Conservation (phyloP, 2,888 invertebrate species). For the Ochropleura leucogaster region DNA sequence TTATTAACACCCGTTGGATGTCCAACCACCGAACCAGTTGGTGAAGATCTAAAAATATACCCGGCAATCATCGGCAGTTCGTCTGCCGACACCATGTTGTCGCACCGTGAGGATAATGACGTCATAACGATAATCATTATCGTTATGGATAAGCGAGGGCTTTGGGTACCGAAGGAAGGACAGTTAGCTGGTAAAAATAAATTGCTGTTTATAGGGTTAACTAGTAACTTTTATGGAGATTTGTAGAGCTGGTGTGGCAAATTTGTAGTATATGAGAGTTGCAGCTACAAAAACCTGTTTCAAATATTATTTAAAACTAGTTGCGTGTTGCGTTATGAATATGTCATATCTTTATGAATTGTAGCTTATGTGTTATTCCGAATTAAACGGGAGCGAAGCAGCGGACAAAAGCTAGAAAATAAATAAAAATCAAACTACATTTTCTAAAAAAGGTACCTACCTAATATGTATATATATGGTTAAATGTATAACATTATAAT, state of each 20-base stretch:
- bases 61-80: constrained; percentile 41
- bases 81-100: constrained; percentile 36
- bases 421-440: too few species aligned
- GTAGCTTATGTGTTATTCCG: too few species aligned
- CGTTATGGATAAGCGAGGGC: constrained; percentile 42
- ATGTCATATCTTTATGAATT: too few species aligned
- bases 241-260: not conserved
- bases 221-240: not conserved
- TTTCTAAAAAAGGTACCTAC: too few species aligned
- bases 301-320: too few species aligned
- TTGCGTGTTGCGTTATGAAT: too few species aligned
- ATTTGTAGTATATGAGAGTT: not conserved
- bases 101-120: constrained; percentile 57
- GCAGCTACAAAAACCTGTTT: too few species aligned
- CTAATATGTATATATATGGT: too few species aligned
- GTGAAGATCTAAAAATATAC: constrained; percentile 49
- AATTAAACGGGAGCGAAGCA: too few species aligned
- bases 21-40: constrained; percentile 31
- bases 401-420: too few species aligned
- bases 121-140: constrained; percentile 60
- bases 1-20: constrained; percentile 41
- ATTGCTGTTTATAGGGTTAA: constrained; percentile 5
- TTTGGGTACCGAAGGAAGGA: constrained; percentile 24
- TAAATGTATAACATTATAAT: too few species aligned
- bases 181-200: constrained; percentile 27